A percentile compares a stretch with the other conserved stretches of the same genome.
Conservation (phyloP, 2,113 vertebrate genomes). For the Brachyhypopomus occidentalis region DNA sequence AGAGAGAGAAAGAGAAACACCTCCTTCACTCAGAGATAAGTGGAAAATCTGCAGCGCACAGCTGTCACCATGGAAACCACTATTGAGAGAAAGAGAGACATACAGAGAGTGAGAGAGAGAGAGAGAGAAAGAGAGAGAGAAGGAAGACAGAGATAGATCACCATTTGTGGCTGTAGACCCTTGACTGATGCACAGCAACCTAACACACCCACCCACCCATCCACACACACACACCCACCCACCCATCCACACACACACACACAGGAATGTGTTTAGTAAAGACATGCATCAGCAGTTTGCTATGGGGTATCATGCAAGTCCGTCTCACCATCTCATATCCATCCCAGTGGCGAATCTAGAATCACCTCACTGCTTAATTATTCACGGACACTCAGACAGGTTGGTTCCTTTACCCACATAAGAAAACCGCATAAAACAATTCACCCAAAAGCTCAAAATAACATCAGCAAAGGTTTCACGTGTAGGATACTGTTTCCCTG, state of each 20-base stretch:
- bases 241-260: not conserved
- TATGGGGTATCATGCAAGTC: not conserved
- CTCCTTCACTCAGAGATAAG: slow-evolving; percentile 47
- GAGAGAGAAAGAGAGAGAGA: slow-evolving; percentile 29
- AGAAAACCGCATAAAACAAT: slow-evolving; percentile 27
- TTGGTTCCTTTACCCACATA: not conserved
- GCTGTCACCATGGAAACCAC: slow-evolving; percentile 60
- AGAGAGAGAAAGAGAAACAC: slow-evolving; percentile 28
- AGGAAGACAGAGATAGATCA: slow-evolving; percentile 45
- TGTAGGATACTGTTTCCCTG: not conserved
- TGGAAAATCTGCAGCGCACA: slow-evolving; percentile 55
- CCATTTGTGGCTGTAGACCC: slow-evolving; percentile 40
- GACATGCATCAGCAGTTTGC: not conserved
- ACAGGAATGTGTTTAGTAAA: not conserved
- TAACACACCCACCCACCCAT: not conserved
- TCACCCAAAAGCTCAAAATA: slow-evolving; percentile 1
- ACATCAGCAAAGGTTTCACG: not conserved
- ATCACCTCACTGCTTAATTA: slow-evolving; percentile 21
- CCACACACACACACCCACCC: not conserved
- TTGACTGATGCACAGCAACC: slow-evolving; percentile 59
- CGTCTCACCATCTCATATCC: not conserved
- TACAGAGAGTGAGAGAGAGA: slow-evolving; percentile 30
- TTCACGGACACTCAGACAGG: slow-evolving; percentile 10
- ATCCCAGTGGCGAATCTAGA: not conserved
- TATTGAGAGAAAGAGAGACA: slow-evolving; percentile 38